Evolutionary conservation across 2,113 vertebrate species (phyloP).

Genomic region (Phyllostomus discolor): DNA sequence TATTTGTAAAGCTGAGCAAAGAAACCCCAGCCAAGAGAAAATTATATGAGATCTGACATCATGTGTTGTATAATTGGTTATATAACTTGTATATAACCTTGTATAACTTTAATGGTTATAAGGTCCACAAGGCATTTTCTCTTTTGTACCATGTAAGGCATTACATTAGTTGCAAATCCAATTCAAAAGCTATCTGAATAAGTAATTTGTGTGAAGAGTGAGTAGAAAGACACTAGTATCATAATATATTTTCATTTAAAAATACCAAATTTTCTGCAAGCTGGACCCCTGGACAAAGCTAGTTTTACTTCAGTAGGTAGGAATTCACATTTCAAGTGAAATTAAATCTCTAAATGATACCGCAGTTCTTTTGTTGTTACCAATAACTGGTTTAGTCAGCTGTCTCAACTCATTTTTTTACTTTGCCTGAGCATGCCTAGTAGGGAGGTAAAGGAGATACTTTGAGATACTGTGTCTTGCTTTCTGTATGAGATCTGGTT

Average conservation of each 20-base stretch:
- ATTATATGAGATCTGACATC: conserved; percentile 52
- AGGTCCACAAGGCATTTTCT: conserved; percentile 33
- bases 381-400: conserved; percentile 52
- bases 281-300: conserved; percentile 17
- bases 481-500: conserved; percentile 56
- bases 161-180: conserved; percentile 44
- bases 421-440: background rate
- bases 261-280: conserved; percentile 54
- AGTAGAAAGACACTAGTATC: conserved; percentile 41
- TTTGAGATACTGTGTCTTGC: background rate
- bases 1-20: conserved; percentile 18
- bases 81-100: too few species aligned
- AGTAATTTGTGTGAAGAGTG: conserved; percentile 57
- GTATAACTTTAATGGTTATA: too few species aligned
- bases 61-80: background rate
- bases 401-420: conserved; percentile 24
- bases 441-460: background rate
- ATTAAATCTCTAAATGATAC: conserved; percentile 64
- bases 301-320: conserved; percentile 43
- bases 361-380: conserved; percentile 50
- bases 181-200: conserved; percentile 48
- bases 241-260: conserved; percentile 69
- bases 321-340: conserved; percentile 69
- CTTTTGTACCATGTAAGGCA: background rate
- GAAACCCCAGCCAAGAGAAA: conserved; percentile 36